phyloP scores from a whole-genome alignment of 2,797 vertebrate species.

The Acropternis orthonyx region DNA sequence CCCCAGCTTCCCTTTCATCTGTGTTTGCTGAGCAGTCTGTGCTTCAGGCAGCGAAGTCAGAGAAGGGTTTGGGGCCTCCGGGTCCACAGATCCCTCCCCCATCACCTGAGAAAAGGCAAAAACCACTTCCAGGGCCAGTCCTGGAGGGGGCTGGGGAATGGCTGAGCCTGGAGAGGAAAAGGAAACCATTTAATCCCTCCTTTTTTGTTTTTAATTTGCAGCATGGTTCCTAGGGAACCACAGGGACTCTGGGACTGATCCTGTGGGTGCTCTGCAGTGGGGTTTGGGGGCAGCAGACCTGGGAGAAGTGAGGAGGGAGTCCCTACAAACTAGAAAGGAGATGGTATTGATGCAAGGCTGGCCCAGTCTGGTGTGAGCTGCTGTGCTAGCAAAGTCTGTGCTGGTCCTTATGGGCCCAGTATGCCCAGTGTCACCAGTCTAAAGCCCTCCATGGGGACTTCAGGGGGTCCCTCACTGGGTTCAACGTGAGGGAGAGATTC shows the following conservation, averaged over 20 bases:
- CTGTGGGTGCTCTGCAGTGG: not conserved
- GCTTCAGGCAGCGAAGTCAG: constrained; percentile 40
- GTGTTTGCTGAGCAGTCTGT: constrained; percentile 56
- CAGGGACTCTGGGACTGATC: not conserved
- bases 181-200: not conserved
- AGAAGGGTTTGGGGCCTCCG: constrained; percentile 47
- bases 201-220: not conserved
- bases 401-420: not conserved
- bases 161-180: not conserved
- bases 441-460: accelerated
- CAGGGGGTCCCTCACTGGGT: accelerated
- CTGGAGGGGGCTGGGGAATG: not conserved
- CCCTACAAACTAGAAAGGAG: not conserved
- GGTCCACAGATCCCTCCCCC: constrained; percentile 52
- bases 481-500: accelerated
- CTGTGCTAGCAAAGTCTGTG: not conserved
- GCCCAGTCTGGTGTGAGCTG: not conserved
- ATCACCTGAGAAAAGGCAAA: constrained; percentile 64
- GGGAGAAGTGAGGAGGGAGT: not conserved
- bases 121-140: constrained; percentile 5
- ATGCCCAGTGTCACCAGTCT: not conserved
- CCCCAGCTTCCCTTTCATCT: constrained; percentile 72
- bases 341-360: not conserved
- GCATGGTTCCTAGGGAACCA: not conserved
- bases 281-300: not conserved